Percentiles rank a stretch among this genome's conserved stretches.
These are phyloP conservation scores for Zootermopsis nevadensis DNA, from an alignment of 2,888 invertebrate species.

Conservation along the genomic window DNA sequence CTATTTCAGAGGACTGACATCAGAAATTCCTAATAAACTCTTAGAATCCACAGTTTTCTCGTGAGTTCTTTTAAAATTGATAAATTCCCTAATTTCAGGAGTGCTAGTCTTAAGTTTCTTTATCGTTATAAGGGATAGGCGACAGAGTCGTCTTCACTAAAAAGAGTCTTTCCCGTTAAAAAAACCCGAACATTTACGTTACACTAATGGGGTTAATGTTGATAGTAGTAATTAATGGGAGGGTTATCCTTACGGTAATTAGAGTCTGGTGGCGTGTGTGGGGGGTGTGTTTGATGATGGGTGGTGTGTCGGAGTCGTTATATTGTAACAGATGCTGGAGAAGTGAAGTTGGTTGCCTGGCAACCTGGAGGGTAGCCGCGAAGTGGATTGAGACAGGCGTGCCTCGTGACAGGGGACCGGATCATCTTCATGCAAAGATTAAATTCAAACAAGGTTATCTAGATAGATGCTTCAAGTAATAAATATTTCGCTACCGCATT, in stretches of 20 bases:
- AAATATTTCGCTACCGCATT: slow-evolving; percentile 10
- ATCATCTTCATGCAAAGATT: slow-evolving; percentile 16
- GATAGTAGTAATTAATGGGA: not conserved
- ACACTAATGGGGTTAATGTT: slow-evolving; percentile 7
- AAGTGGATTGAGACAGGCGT: slow-evolving; percentile 9
- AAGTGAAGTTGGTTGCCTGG: not conserved
- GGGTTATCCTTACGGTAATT: slow-evolving; percentile 13
- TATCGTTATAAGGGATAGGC: too few relatives aligned
- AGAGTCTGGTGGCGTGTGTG: not conserved
- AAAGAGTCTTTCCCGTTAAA: not conserved
- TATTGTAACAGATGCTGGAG: slow-evolving; percentile 6
- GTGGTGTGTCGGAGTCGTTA: not conserved
- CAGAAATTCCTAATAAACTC: too few relatives aligned
- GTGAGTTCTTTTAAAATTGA: too few relatives aligned
- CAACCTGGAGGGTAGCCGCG: slow-evolving; percentile 6
- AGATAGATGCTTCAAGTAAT: slow-evolving; percentile 13
- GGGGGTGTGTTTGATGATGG: not conserved
- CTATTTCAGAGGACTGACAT: too few relatives aligned
- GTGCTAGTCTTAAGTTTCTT: too few relatives aligned
- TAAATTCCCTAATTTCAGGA: too few relatives aligned
- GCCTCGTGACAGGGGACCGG: not conserved
- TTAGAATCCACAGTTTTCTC: too few relatives aligned
- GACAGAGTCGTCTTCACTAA: not conserved
- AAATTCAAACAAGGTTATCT: slow-evolving; percentile 6
- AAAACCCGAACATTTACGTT: not conserved